Percentiles rank a stretch among this genome's conserved stretches.
phyloP scores from a whole-genome alignment of 2,797 vertebrate species.

The Myotis daubentonii region DNA sequence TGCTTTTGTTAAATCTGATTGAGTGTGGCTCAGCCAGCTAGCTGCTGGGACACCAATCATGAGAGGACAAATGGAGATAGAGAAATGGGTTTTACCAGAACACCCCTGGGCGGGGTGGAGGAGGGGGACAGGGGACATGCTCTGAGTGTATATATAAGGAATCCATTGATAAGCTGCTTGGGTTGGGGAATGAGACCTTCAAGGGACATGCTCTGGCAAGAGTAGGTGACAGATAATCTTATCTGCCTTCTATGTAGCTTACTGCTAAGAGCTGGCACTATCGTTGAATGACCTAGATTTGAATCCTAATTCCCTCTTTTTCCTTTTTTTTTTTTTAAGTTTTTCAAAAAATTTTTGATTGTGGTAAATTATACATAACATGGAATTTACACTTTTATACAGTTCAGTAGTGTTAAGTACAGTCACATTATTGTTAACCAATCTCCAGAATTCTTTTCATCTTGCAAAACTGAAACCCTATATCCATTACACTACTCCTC shows the following conservation, averaged over 20 bases:
- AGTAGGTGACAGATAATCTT: not conserved
- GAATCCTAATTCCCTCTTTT: not conserved
- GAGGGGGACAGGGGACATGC: too few relatives aligned
- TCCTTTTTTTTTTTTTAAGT: not conserved
- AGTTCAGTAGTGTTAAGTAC: not conserved
- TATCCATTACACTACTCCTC: not conserved
- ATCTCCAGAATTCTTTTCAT: not conserved
- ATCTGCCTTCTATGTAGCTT: not conserved
- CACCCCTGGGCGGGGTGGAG: not conserved
- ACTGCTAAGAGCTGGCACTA: not conserved
- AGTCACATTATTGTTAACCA: not conserved
- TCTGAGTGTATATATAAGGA: not conserved
- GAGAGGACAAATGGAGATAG: not conserved
- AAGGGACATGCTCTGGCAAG: not conserved
- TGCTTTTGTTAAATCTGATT: not conserved
- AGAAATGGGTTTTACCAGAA: not conserved
- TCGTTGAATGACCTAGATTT: not conserved
- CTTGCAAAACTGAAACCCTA: constrained; percentile 50
- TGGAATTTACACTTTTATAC: not conserved
- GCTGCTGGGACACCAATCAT: not conserved
- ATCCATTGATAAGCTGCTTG: not conserved
- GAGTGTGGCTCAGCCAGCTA: not conserved
- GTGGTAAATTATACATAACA: not conserved
- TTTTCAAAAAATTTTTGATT: not conserved
- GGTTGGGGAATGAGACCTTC: not conserved